Evolutionary conservation across 2,888 invertebrate genomes (phyloP), one percentile per base, ranked within the genome.

Genomic region (Hyposoter didymator): DNA sequence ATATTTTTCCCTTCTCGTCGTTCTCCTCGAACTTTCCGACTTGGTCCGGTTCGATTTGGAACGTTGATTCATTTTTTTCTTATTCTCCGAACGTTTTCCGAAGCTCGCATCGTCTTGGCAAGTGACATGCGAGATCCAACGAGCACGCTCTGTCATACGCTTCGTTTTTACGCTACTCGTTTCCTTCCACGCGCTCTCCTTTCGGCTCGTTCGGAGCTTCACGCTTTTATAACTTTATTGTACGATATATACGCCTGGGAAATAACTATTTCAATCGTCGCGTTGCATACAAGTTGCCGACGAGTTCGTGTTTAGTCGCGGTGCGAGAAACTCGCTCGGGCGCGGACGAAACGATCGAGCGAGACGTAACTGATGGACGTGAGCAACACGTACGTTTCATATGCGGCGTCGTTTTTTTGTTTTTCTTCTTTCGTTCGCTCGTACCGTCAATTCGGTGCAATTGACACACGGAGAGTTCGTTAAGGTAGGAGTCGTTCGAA

Each of bases 1-100:
- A 39, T 82, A 35, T 73, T 28, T 85, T 86, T 79, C 76, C 80
- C 84, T 80, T 45, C 75, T 70, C 78, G 45, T 70, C 78, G 45
- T 79, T 78, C 82, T 59, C 28, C 43, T 69, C 72, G 66, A 66
- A 83, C 79, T 66, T 87, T 88, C 88, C 84, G 87, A 88, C 87
- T 62, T 78, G 84, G 87, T 89, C 89, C 90, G 89, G 90, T 90
- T 90, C 84, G 87, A 88, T 88, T 90, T 88, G 87, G 88, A 81
- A 83, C 83, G 35, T 73, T 66, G 47, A 75, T 74, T 72, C 32
- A 62, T 64, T 70, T 78, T 62, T 78, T 43, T 35, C n/a, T 47
- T 45, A n/a, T 78, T 49, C 78, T 64, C 22, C 45, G 22, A 64
- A 39, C 72, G 39, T 59, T 78, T 66, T 49, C 47, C 45, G 22